Conservation (phyloP, 2,888 invertebrate genomes). For the Ceriagrion tenellum region DNA sequence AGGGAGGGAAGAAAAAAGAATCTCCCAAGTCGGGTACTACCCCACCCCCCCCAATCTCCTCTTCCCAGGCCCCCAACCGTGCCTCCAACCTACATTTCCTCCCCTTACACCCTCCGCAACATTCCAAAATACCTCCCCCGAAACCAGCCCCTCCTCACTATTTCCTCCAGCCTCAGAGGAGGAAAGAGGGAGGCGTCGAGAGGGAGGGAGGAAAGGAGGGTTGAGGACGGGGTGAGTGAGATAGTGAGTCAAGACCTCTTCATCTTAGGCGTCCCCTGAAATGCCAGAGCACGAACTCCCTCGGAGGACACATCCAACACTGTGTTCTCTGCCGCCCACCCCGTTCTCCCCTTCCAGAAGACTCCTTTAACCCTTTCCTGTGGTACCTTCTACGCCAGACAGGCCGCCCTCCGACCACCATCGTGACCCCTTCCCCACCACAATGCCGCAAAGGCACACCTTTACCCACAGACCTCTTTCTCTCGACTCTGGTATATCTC, state of each 20-base stretch:
- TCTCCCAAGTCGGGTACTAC: not conserved
- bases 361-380: not conserved
- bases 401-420: not conserved
- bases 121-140: not conserved
- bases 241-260: slow-evolving; percentile 28
- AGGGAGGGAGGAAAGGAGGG: not conserved
- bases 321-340: not conserved
- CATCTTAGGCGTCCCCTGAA: slow-evolving; percentile 27
- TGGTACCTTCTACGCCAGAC: not conserved
- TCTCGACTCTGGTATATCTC: not conserved
- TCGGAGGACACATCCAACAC: slow-evolving; percentile 11
- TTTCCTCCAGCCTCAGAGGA: not conserved
- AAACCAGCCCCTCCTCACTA: not conserved
- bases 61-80: not conserved
- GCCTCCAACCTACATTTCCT: not conserved
- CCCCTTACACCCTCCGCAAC: not conserved
- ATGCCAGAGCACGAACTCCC: slow-evolving; percentile 23
- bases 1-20: not conserved
- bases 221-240: not conserved
- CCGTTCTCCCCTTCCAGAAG: not conserved
- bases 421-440: not conserved
- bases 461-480: not conserved
- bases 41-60: too few relatives aligned
- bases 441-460: slow-evolving; percentile 6
- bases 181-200: not conserved